These are phyloP conservation scores for Batillaria attramentaria DNA, from an alignment of 1,140 invertebrate species.

Conservation along the genomic window DNA sequence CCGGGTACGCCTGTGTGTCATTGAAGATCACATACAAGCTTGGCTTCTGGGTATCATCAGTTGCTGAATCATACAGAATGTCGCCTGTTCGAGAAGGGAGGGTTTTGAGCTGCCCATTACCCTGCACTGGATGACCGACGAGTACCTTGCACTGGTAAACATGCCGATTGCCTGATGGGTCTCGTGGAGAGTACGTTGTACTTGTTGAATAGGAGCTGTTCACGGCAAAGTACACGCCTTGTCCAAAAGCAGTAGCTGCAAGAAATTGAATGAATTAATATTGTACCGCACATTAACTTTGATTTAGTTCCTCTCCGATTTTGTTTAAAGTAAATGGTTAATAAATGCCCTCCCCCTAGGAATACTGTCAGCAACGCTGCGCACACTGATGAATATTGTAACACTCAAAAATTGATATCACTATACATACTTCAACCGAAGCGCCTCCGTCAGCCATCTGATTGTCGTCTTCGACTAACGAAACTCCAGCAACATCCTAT, in stretches of 20 bases:
- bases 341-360: no score
- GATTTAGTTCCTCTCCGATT: no score
- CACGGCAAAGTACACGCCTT: slow-evolving; percentile 20
- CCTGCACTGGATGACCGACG: slow-evolving; percentile 26
- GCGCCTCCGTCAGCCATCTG: no score
- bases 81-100: slow-evolving; percentile 17
- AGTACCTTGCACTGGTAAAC: slow-evolving; percentile 34
- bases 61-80: slow-evolving; percentile 45
- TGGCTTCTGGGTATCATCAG: slow-evolving; percentile 20
- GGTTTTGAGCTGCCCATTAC: background rate
- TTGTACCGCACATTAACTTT: background rate
- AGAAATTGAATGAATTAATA: background rate
- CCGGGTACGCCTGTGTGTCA: slow-evolving; percentile 59
- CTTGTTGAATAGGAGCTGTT: slow-evolving; percentile 18
- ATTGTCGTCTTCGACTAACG: no score
- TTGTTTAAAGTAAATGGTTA: no score
- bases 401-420: background rate
- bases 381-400: background rate
- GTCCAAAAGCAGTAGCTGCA: background rate
- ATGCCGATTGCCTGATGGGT: background rate
- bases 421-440: background rate
- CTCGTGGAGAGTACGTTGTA: slow-evolving; percentile 37
- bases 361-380: background rate
- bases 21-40: slow-evolving; percentile 49
- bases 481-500: no score